Conservation (phyloP, 2,888 invertebrate genomes). For the Ceraclea dissimilis region DNA sequence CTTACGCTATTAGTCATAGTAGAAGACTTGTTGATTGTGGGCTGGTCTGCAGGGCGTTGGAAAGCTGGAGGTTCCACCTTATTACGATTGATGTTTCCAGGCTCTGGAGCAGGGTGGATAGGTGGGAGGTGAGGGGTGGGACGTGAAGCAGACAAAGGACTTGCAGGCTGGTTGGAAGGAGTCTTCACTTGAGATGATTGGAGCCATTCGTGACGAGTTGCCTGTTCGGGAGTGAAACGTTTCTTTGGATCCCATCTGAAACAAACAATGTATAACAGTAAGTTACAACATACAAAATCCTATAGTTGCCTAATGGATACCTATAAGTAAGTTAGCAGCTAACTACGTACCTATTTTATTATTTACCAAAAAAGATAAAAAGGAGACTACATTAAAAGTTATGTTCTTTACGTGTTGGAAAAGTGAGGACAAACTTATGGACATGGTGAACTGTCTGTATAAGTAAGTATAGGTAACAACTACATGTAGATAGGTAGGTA, state of each 20-base stretch:
- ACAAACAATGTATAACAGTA: conserved; percentile 19
- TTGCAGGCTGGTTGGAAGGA: conserved; percentile 41
- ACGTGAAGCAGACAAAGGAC: conserved; percentile 40
- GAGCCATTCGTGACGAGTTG: conserved; percentile 82
- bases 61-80: conserved; percentile 32
- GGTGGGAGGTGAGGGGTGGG: conserved; percentile 29
- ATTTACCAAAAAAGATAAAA: too few species aligned
- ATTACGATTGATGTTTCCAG: conserved; percentile 28
- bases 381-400: too few species aligned
- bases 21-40: conserved; percentile 30
- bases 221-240: conserved; percentile 87
- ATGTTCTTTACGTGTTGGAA: too few species aligned
- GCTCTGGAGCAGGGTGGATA: conserved; percentile 11
- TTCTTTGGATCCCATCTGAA: conserved; percentile 86
- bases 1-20: conserved; percentile 29
- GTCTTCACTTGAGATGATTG: conserved; percentile 49
- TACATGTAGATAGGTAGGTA: too few species aligned
- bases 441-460: too few species aligned
- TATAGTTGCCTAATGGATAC: not conserved
- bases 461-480: too few species aligned
- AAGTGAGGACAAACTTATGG: too few species aligned
- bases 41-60: conserved; percentile 35
- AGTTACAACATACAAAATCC: conserved; percentile 4
- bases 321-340: too few species aligned
- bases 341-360: too few species aligned